Evolutionary conservation across 2,113 vertebrate genomes (phyloP).

Genomic region (Todiramphus saurophagus): DNA sequence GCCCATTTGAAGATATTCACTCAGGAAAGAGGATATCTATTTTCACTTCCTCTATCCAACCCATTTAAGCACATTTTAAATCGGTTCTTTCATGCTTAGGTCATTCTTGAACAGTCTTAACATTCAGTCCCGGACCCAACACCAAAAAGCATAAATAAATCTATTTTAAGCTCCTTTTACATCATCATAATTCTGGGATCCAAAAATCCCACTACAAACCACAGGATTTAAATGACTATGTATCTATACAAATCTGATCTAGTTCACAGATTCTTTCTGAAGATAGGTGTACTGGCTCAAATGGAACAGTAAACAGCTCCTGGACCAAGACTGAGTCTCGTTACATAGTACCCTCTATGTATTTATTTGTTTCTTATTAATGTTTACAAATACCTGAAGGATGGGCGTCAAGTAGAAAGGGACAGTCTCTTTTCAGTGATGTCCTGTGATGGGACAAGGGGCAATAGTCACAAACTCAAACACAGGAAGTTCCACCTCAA

Average conservation of each 20-base stretch:
- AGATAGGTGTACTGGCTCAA: accelerated
- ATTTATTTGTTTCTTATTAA: too few species aligned
- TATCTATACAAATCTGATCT: accelerated
- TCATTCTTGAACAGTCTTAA: neutral
- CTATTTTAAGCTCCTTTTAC: neutral
- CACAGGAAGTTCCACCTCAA: too few species aligned
- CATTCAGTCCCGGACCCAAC: neutral
- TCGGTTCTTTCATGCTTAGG: neutral
- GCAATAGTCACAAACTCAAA: too few species aligned
- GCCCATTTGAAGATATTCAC: neutral
- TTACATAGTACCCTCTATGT: too few species aligned
- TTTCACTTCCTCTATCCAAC: neutral
- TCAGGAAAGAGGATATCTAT: neutral
- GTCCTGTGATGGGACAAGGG: too few species aligned
- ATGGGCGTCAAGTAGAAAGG: too few species aligned
- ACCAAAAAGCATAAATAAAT: neutral
- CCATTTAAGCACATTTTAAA: neutral
- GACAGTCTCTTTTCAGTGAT: too few species aligned
- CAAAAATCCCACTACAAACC: neutral
- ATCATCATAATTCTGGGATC: neutral
- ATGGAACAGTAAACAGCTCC: neutral
- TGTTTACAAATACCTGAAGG: too few species aligned
- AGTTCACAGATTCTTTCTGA: neutral
- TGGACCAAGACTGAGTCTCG: neutral
- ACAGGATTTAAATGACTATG: neutral